These are phyloP conservation scores for Anas bernieri DNA, from an alignment of 2,797 vertebrate species.

Conservation along the genomic window DNA sequence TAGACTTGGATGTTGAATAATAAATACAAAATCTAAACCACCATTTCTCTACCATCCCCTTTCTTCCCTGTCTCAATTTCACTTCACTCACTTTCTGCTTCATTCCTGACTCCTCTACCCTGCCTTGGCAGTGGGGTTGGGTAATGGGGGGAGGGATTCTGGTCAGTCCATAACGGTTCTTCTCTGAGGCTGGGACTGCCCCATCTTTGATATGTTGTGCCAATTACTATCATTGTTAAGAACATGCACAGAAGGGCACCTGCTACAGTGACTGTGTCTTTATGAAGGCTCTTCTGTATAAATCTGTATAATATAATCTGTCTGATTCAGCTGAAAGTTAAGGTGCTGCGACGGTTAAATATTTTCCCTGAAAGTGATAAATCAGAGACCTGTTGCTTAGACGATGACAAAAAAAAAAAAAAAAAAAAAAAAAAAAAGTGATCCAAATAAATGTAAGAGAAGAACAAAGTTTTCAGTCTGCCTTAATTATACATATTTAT, in stretches of 20 bases:
- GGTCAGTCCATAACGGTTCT: rapidly evolving
- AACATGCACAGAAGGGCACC: neutral
- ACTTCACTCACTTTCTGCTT: neutral
- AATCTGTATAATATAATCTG: neutral
- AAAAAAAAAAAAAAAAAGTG: neutral
- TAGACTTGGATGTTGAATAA: neutral
- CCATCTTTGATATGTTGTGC: neutral
- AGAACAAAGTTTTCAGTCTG: neutral
- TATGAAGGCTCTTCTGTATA: neutral
- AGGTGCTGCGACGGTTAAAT: neutral
- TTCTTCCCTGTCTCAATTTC: neutral
- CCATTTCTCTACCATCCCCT: neutral
- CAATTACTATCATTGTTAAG: neutral
- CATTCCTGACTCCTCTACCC: neutral
- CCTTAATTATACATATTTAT: neutral
- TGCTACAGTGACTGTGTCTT: neutral
- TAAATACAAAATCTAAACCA: neutral
- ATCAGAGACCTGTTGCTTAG: neutral
- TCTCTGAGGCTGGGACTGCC: neutral
- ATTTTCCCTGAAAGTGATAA: neutral
- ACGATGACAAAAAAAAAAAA: neutral
- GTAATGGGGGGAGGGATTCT: neutral
- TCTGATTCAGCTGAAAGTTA: neutral
- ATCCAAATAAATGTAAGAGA: neutral
- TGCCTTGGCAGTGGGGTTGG: rapidly evolving